Evolutionary conservation across 2,888 invertebrate genomes (phyloP), one percentile per base, ranked within the genome.

Genomic region (Allophyes oxyacanthae): DNA sequence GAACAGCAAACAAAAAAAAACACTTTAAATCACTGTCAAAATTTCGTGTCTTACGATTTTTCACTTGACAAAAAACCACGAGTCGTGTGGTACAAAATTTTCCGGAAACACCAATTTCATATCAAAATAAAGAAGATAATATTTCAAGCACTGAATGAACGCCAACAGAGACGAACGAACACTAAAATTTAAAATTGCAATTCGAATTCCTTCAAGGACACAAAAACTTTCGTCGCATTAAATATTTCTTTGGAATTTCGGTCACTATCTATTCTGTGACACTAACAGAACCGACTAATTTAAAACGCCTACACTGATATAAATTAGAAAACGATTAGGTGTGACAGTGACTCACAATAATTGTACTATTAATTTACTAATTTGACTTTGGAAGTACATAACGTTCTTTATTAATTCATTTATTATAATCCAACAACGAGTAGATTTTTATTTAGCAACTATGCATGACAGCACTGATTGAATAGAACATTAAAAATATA

Each of bases 321-420:
- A 49, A 52, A 68, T 68, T 50, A 71, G 45, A 50, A 68, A 65
- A 43, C 55, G 49, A 66, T 65, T 14, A 64, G 43, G 44, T 33
- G 25, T 15, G 33, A 46, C 15, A 45, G 10, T 55, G 51, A 65
- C 37, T 64, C 64, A 52, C 4, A 20, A 3, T 46, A 36, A 33
- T 50, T 28, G 32, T 20, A 50, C 9, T 25, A 62, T 36, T 50
- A 41, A 54, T 26, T 43, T 28, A 40, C 32, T 44, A 44, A 52
- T 40, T 38, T 28, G 33, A 6, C 14, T 54, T 54, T 6, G 1
- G 15, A n/a, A 14, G 14, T 44, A 32, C 9, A n/a, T 28, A 20
- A 25, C 20, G 11, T 25, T 34, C 13, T 13, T 34, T 46, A 28
- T 36, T 36, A 40, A 6, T 6, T 38, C 4, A 10, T 15, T 15